Base-by-base conservation (phyloP, 2,888 invertebrate genomes). In the Aspidapion aeneum region DNA sequence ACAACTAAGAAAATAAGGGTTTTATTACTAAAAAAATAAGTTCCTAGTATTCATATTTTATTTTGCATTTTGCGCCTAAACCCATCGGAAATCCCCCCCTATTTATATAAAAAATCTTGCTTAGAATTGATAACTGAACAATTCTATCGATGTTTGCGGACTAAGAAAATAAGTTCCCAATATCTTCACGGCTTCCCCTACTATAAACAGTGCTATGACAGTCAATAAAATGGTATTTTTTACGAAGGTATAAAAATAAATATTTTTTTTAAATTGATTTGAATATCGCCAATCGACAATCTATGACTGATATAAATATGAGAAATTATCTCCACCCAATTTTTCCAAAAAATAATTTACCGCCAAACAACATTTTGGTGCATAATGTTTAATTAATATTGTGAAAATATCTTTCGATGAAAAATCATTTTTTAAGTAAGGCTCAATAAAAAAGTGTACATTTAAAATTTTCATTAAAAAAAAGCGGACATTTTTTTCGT, bases 231-330 rank as follows among this genome's bases (percentile, higher is more conserved):
- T n/a, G n/a, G n/a, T n/a, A n/a, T n/a, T n/a, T n/a, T n/a, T n/a
- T n/a, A n/a, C 35, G 35, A 35, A 35, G 12, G 65, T 62, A n/a
- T 68, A 65, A 67, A 69, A 71, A 66, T 67, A 64, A 65, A 66
- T 69, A 66, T 64, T 67, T 68, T 66, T 69, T 70, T 71, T 69
- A n/a, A n/a, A 69, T 67, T 72, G 5, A 64, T 67, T 35, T 35
- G 55, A 65, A 66, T 71, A 74, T 75, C 74, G 75, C 74, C 73
- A 73, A 75, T 73, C 75, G 77, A 77, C 77, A 77, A 77, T 77
- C 77, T 74, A 72, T 63, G 59, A 63, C 52, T 62, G 58, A 60
- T 60, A 65, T 66, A 63, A 62, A 65, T 65, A 65, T 55, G 64
- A 66, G 61, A 66, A 57, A 61, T 61, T 62, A 63, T 63, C 63